Evolutionary conservation across 2,888 invertebrate genomes (phyloP).

Genomic region (Mesorhabditis spiculigera): DNA sequence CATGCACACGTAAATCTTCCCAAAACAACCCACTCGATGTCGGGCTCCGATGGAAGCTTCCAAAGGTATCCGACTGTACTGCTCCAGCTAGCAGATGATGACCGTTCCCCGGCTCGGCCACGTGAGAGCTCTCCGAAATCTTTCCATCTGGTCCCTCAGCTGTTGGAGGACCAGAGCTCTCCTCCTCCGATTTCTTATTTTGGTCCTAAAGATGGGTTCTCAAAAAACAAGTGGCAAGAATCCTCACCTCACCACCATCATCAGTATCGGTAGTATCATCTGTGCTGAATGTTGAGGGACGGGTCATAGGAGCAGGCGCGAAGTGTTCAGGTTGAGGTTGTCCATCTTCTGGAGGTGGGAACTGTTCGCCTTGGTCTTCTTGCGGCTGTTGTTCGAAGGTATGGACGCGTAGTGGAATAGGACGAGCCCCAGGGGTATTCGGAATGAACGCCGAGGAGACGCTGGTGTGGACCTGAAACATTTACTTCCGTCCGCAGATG

Average conservation of each 20-base stretch:
- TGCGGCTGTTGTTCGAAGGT: neutral
- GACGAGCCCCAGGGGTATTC: neutral
- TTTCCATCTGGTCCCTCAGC: neutral
- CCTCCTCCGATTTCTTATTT: neutral
- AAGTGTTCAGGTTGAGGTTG: neutral
- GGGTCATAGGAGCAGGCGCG: neutral
- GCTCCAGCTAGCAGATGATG: conserved; percentile 2
- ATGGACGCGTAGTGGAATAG: neutral
- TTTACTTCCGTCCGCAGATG: too few relatives aligned
- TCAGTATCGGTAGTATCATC: conserved; percentile 1
- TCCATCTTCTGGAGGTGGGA: neutral
- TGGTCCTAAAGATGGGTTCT: neutral
- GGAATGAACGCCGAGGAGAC: neutral
- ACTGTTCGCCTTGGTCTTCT: neutral
- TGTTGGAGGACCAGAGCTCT: neutral
- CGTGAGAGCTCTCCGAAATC: conserved; percentile 2
- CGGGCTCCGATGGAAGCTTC: neutral
- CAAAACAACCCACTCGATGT: neutral
- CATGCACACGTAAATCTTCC: too few relatives aligned
- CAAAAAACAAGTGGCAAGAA: too few relatives aligned
- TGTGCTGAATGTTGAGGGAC: neutral
- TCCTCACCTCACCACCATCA: neutral
- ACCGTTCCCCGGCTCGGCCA: neutral
- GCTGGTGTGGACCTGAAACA: neutral
- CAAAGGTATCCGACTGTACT: neutral